phyloP scores from a whole-genome alignment of 2,888 invertebrate genomes.

The Phoronis australis region DNA sequence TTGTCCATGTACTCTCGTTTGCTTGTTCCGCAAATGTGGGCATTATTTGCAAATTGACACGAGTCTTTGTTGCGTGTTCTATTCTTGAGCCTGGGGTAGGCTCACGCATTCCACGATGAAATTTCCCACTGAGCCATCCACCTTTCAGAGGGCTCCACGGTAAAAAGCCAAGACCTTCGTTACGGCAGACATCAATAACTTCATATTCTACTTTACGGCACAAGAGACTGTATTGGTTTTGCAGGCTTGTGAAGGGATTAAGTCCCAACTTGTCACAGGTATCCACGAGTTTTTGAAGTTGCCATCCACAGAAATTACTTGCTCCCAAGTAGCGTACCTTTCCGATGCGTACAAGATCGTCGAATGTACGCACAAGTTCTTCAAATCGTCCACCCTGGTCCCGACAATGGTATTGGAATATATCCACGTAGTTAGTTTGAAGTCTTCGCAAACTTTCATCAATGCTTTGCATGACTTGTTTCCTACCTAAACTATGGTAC shows the following conservation, averaged over 20 bases:
- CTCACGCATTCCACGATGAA: no score
- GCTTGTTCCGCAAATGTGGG: no score
- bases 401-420: constrained; percentile 37
- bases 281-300: constrained; percentile 20
- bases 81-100: no score
- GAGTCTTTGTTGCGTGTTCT: no score
- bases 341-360: no score
- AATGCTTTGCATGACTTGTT: constrained; percentile 11
- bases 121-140: no score
- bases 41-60: no score
- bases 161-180: constrained; percentile 21
- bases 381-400: constrained; percentile 37
- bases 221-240: no score
- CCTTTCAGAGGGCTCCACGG: constrained; percentile 27
- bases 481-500: constrained; percentile 8
- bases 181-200: constrained; percentile 15
- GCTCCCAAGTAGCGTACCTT: no score
- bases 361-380: no score
- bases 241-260: neutral
- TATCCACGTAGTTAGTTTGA: constrained; percentile 8
- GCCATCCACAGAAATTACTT: constrained; percentile 21
- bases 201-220: constrained; percentile 19
- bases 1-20: neutral
- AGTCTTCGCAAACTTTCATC: constrained; percentile 11
- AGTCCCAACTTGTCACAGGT: neutral